Conservation (phyloP, 2,797 vertebrate species). For the Dryobates pubescens region DNA sequence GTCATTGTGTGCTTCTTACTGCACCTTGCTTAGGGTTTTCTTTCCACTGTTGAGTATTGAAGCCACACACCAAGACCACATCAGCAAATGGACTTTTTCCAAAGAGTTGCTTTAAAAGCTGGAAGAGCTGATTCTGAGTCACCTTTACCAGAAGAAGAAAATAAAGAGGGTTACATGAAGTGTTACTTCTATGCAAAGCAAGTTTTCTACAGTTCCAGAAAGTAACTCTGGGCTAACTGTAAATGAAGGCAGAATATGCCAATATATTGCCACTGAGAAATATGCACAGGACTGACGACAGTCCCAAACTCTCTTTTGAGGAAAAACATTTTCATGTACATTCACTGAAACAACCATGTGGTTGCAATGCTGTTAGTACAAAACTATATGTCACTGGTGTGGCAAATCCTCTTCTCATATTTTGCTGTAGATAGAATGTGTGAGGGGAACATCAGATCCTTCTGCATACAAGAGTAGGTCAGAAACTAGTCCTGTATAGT, state of each 20-base stretch:
- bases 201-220: background rate
- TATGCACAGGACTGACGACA: background rate
- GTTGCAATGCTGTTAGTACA: background rate
- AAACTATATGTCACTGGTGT: background rate
- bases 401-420: background rate
- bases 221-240: background rate
- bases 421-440: background rate
- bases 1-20: background rate
- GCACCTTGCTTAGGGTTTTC: accelerated
- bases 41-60: background rate
- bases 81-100: background rate
- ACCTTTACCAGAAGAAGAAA: background rate
- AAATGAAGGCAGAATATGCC: background rate
- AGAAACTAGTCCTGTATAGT: background rate
- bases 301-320: background rate
- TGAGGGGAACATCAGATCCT: background rate
- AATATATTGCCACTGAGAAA: background rate
- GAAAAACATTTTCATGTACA: background rate
- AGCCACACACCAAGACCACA: background rate
- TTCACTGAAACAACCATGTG: background rate
- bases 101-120: background rate
- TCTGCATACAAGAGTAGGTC: background rate
- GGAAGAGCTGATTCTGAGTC: background rate
- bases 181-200: background rate
- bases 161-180: background rate